Conservation (phyloP, 2,888 invertebrate species). For the Baronia brevicornis region DNA sequence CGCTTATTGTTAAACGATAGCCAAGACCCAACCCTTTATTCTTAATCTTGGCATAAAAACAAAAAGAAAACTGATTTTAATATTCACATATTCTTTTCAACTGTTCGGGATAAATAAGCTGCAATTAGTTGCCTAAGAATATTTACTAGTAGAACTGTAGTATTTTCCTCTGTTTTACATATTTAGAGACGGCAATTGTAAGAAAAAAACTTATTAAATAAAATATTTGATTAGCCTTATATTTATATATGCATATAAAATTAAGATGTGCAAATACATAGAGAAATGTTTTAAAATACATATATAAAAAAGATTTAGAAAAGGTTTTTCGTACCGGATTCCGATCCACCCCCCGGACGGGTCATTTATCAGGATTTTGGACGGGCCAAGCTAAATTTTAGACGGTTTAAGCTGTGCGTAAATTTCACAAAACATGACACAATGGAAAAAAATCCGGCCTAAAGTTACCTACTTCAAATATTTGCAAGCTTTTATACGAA, state of each 20-base stretch:
- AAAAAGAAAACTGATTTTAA: no score
- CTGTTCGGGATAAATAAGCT: no score
- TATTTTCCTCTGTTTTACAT: no score
- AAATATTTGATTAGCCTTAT: no score
- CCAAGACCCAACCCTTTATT: conserved; percentile 2
- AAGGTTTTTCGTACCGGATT: conserved; percentile 45
- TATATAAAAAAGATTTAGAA: conserved; percentile 47
- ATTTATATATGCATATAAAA: no score
- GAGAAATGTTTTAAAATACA: conserved; percentile 40
- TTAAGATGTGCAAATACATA: conserved; percentile 20
- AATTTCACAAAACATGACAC: conserved; percentile 72
- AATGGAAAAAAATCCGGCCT: conserved; percentile 48
- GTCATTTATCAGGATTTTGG: conserved; percentile 81
- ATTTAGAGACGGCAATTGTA: no score
- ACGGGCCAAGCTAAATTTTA: conserved; percentile 77
- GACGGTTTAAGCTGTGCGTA: conserved; percentile 72
- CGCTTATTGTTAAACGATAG: conserved; percentile 18
- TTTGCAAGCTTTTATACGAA: conserved; percentile 12
- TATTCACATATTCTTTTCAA: no score
- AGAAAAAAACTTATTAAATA: no score
- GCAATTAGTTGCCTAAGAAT: no score
- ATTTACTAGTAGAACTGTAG: no score
- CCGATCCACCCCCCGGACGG: conserved; percentile 45
- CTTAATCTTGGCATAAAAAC: neutral
- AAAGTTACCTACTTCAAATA: conserved; percentile 43